These are phyloP conservation scores for Ischnus inquisitorius DNA, from an alignment of 2,888 invertebrate species.

Conservation along the genomic window DNA sequence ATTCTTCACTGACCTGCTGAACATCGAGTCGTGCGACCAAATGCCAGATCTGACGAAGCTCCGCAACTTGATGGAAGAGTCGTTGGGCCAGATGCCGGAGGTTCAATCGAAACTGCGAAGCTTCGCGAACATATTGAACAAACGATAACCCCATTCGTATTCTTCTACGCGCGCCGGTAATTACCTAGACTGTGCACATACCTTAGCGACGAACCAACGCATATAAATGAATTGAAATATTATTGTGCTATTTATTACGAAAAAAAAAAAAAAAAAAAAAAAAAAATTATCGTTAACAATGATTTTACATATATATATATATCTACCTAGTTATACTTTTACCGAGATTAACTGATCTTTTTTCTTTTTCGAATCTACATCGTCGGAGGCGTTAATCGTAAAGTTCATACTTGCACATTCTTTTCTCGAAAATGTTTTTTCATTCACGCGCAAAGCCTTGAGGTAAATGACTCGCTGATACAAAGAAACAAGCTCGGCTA, in stretches of 20 bases:
- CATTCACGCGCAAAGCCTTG: slow-evolving; percentile 46
- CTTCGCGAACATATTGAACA: slow-evolving; percentile 83
- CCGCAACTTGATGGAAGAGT: slow-evolving; percentile 82
- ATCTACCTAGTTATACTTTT: slow-evolving; percentile 53
- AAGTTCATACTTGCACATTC: slow-evolving; percentile 54
- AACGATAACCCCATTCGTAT: slow-evolving; percentile 83
- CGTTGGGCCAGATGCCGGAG: slow-evolving; percentile 79
- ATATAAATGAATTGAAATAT: slow-evolving; percentile 78
- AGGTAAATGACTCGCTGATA: slow-evolving; percentile 32
- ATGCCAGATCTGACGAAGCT: slow-evolving; percentile 91
- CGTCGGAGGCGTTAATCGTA: slow-evolving; percentile 71
- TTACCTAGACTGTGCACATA: slow-evolving; percentile 75
- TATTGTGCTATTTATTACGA: slow-evolving; percentile 82
- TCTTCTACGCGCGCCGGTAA: slow-evolving; percentile 64
- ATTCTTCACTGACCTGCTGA: slow-evolving; percentile 93
- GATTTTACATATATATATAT: slow-evolving; percentile 57
- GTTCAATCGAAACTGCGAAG: slow-evolving; percentile 79
- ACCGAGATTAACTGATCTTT: slow-evolving; percentile 63
- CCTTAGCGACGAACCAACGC: slow-evolving; percentile 77
- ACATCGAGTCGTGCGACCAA: slow-evolving; percentile 92
- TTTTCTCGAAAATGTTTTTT: no score
- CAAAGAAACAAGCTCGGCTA: no score
- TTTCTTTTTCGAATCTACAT: slow-evolving; percentile 75
- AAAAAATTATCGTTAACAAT: slow-evolving; percentile 69
- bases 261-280: neutral